Evolutionary conservation across 1,140 invertebrate species (phyloP), one percentile per base, ranked within the genome.

Genomic region (Ephestia elutella): DNA sequence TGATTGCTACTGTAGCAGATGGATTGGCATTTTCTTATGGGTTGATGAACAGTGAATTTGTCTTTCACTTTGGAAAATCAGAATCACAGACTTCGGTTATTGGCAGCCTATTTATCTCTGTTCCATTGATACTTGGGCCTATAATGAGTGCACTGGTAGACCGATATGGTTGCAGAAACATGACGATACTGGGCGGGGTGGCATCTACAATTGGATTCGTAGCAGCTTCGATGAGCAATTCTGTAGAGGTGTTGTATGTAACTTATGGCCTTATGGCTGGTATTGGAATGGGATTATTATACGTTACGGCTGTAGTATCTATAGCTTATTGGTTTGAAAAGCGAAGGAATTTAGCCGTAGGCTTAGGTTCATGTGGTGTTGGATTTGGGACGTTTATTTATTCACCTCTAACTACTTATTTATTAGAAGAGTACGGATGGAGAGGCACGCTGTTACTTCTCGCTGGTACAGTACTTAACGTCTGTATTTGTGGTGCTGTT

Each of bases 271-370:
- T 97, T 0, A 91, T 97, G 57, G 93, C 96, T 25, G 96, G 96
- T 2, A 89, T 97, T 20, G 96, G 96, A 5, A 90, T 97, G 70
- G 95, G 96, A 5, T 84, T 97, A 30, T 93, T 95, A 56, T 96
- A 96, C 76, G 96, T 98, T 0, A 96, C 96, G 5, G 95, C 95
- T 1, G 95, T 97, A 0, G 97, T 99, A 0, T 94, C 93, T 35
- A 97, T 99, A 54, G 97, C 97, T 3, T 98, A 96, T 78, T 99
- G 98, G 92, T 99, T 99, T 80, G 97, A 99, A 68, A 95, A 96
- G 71, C 94, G 94, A 70, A 91, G 97, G 7, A 96, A 95, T 10
- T 90, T 99, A 56, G 98, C 98, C 9, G 97, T 97, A 5, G 96
- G 97, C 1, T 91, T 99, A 18, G 95, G 96, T 0, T 96, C 97